Evolutionary conservation across 2,797 vertebrate species (phyloP).

Genomic region (Florisuga fusca): DNA sequence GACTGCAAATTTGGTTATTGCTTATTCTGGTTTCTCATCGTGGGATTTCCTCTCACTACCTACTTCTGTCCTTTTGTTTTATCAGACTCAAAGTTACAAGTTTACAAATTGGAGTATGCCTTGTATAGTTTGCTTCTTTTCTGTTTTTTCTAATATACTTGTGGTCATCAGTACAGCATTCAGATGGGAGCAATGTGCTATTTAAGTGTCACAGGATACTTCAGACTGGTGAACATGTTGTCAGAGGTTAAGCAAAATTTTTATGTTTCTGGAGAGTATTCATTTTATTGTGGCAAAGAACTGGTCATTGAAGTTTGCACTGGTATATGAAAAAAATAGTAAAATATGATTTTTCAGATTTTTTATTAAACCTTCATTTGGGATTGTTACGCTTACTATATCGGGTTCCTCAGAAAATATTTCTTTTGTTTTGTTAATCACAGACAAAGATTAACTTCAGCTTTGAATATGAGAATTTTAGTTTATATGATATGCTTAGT

Average conservation of each 20-base stretch:
- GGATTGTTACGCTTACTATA: background rate
- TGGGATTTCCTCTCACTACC: background rate
- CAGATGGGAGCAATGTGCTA: background rate
- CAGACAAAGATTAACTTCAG: background rate
- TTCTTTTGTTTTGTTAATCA: background rate
- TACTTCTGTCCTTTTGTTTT: background rate
- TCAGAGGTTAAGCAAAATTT: background rate
- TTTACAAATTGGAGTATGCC: background rate
- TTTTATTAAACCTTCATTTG: background rate
- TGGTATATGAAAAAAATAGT: background rate
- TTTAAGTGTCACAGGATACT: background rate
- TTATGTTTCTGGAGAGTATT: background rate
- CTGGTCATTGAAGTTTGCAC: background rate
- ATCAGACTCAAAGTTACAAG: accelerated
- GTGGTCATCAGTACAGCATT: background rate
- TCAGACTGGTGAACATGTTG: background rate
- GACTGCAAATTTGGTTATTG: background rate
- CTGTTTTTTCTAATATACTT: background rate
- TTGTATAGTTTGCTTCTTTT: background rate
- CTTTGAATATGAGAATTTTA: background rate
- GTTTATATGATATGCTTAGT: background rate
- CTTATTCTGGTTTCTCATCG: background rate
- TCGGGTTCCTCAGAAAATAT: background rate
- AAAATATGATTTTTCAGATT: background rate
- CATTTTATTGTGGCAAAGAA: background rate